These are phyloP conservation scores for Agrotis puta DNA, from an alignment of 2,888 invertebrate species.

Conservation along the genomic window DNA sequence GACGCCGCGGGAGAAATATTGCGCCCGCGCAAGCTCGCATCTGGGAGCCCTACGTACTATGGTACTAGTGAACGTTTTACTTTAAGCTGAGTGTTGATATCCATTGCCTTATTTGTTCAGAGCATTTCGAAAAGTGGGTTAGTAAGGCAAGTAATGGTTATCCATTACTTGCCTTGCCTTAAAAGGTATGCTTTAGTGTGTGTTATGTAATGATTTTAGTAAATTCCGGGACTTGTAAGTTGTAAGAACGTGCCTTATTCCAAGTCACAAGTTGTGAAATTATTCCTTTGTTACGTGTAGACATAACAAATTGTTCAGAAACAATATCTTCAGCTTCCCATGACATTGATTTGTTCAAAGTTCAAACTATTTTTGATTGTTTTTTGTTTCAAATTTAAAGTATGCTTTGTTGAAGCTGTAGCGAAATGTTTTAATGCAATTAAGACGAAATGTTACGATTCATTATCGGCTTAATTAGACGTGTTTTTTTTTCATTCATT, in stretches of 20 bases:
- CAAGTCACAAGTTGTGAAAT: constrained; percentile 63
- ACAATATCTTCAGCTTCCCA: constrained; percentile 64
- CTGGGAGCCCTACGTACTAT: constrained; percentile 52
- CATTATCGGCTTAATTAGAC: constrained; percentile 35
- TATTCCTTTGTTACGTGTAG: constrained; percentile 66
- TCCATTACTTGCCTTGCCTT: no score
- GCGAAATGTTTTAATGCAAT: constrained; percentile 54
- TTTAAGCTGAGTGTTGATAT: constrained; percentile 10
- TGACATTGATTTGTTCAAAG: constrained; percentile 65
- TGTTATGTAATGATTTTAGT: constrained; percentile 11
- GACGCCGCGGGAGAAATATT: constrained; percentile 71
- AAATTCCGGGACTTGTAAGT: constrained; percentile 45
- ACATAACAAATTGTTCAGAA: constrained; percentile 64
- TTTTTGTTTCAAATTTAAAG: constrained; percentile 32
- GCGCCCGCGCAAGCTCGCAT: constrained; percentile 64
- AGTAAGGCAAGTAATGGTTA: constrained; percentile 24
- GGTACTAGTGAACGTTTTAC: constrained; percentile 7
- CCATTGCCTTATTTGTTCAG: constrained; percentile 38
- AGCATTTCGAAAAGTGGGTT: neutral
- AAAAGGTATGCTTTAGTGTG: neutral
- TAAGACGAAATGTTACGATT: constrained; percentile 44
- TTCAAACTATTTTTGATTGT: constrained; percentile 33
- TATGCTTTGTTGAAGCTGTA: constrained; percentile 44
- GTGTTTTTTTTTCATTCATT: constrained; percentile 4
- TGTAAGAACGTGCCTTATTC: constrained; percentile 61